A percentile compares a stretch with the other conserved stretches of the same genome.
Evolutionary conservation across 2,113 vertebrate genomes (phyloP).

Genomic region (Dicrurus megarhynchus): DNA sequence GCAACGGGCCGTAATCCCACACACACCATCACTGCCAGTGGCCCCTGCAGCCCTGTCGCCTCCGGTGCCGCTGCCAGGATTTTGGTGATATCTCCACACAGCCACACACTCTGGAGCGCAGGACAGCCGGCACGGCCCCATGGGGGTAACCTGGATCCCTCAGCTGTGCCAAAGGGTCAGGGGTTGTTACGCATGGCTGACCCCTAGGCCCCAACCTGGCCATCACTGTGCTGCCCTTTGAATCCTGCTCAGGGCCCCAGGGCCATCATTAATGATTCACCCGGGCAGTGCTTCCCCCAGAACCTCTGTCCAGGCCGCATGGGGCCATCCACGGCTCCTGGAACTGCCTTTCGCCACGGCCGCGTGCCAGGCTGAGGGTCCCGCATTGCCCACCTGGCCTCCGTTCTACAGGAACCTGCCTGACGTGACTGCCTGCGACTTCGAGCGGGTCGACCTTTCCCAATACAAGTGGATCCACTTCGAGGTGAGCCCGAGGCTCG

Average conservation of each 20-base stretch:
- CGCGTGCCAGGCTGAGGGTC: neutral
- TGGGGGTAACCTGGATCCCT: accelerated
- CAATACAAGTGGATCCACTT: conserved; percentile 93
- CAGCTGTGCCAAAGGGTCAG: neutral
- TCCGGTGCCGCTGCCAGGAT: accelerated
- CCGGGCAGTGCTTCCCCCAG: neutral
- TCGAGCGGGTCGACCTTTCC: conserved; percentile 81
- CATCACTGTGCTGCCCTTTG: neutral
- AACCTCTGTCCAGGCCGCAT: neutral
- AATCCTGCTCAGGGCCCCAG: neutral
- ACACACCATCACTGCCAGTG: neutral
- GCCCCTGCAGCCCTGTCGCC: neutral
- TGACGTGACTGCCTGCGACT: conserved; percentile 83
- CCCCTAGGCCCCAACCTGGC: neutral
- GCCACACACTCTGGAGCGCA: accelerated
- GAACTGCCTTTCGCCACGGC: neutral
- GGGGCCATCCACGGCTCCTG: neutral
- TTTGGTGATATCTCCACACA: accelerated
- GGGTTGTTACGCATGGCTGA: neutral
- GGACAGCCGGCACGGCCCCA: accelerated
- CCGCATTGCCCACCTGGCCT: neutral
- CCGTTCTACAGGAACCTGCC: conserved; percentile 81
- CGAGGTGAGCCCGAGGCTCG: conserved; percentile 77
- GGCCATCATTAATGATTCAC: neutral
- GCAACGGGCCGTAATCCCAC: neutral